phyloP scores from a whole-genome alignment of 2,888 invertebrate species.

The Creontiades dilutus region DNA sequence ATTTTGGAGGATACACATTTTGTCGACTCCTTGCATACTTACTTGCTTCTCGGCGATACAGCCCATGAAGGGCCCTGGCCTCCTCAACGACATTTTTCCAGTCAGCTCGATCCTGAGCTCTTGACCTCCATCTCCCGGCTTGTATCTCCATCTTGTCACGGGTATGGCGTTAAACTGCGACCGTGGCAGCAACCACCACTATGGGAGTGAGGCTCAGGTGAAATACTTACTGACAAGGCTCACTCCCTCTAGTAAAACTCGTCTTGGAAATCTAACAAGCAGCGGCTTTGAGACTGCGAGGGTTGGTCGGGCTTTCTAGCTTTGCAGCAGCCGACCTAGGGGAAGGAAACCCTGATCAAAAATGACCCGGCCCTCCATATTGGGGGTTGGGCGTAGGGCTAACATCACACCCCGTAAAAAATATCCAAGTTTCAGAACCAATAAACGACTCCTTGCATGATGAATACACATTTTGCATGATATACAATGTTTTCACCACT shows the following conservation, averaged over 20 bases:
- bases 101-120: too few relatives aligned
- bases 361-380: background rate
- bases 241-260: background rate
- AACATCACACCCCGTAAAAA: background rate
- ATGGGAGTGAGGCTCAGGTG: background rate
- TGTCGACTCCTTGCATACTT: too few relatives aligned
- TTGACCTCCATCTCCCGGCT: too few relatives aligned
- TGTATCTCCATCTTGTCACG: too few relatives aligned
- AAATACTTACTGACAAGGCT: background rate
- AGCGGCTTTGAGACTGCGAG: background rate
- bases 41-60: too few relatives aligned
- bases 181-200: background rate
- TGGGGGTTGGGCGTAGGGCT: slow-evolving; percentile 30
- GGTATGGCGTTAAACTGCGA: too few relatives aligned
- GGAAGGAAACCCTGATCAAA: slow-evolving; percentile 25
- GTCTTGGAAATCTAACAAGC: background rate
- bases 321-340: slow-evolving; percentile 13
- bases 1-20: too few relatives aligned
- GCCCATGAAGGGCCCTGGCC: too few relatives aligned
- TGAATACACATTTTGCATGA: too few relatives aligned
- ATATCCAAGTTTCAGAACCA: background rate
- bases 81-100: too few relatives aligned
- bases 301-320: slow-evolving; percentile 3
- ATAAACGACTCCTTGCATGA: too few relatives aligned
- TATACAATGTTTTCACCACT: too few relatives aligned